These are phyloP conservation scores for Ptilodon capucinus DNA, from an alignment of 2,888 invertebrate genomes.

Conservation along the genomic window DNA sequence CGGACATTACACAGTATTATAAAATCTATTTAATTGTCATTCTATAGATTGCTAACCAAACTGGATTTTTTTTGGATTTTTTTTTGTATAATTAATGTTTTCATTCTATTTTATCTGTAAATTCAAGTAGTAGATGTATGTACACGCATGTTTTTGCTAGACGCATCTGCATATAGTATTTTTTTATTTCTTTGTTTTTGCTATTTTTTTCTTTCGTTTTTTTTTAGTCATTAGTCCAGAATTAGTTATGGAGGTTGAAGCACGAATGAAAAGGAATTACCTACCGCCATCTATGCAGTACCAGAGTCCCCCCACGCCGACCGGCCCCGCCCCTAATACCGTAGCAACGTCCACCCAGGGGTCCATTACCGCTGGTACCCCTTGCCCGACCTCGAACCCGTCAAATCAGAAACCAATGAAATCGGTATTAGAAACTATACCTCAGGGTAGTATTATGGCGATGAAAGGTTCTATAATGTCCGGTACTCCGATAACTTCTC, in stretches of 20 bases:
- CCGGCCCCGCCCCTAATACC: constrained; percentile 36
- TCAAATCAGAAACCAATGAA: constrained; percentile 53
- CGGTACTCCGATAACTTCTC: constrained; percentile 29
- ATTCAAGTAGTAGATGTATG: no score
- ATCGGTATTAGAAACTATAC: constrained; percentile 64
- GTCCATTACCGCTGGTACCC: constrained; percentile 45
- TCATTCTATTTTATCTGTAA: no score
- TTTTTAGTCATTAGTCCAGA: constrained; percentile 93
- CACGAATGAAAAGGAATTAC: constrained; percentile 92
- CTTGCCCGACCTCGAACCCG: constrained; percentile 43
- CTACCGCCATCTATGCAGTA: constrained; percentile 87
- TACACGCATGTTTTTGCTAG: background rate
- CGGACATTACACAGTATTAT: no score
- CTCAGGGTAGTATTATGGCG: constrained; percentile 63
- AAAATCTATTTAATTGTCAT: no score
- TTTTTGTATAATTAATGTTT: no score
- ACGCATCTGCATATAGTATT: no score
- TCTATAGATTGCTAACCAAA: no score
- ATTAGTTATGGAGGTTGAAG: constrained; percentile 94
- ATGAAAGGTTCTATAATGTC: constrained; percentile 44
- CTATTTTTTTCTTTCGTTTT: constrained; percentile 22
- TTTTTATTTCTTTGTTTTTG: no score
- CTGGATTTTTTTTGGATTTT: no score
- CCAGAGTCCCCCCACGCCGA: constrained; percentile 22
- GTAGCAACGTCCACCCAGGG: constrained; percentile 44